Evolutionary conservation across 2,888 invertebrate species (phyloP).

Genomic region (Ctena decussata): DNA sequence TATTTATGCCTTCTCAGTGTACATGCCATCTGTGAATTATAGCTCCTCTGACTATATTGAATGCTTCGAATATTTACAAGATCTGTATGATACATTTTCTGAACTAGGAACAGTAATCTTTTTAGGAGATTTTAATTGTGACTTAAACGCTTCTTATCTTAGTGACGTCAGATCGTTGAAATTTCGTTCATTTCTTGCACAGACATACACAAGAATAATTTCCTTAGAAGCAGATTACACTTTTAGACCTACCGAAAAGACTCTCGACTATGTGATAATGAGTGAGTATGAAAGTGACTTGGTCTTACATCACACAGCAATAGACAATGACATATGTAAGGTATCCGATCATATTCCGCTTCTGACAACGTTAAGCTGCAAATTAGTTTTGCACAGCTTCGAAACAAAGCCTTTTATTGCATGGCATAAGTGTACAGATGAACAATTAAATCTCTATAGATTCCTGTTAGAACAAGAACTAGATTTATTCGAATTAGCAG

Average conservation of each 20-base stretch:
- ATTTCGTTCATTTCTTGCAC: too few relatives aligned
- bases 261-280: neutral
- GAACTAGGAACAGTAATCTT: neutral
- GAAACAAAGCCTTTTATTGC: neutral
- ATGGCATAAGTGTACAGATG: neutral
- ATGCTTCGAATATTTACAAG: neutral
- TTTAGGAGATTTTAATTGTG: neutral
- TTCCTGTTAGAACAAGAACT: neutral
- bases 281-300: too few relatives aligned
- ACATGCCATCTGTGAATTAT: constrained; percentile 5
- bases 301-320: neutral
- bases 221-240: neutral
- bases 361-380: neutral
- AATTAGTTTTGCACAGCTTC: neutral
- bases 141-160: neutral
- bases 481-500: too few relatives aligned
- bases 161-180: too few relatives aligned
- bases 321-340: neutral
- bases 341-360: neutral
- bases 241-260: neutral
- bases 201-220: too few relatives aligned
- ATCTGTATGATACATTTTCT: neutral
- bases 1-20: constrained; percentile 1
- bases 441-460: neutral
- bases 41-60: neutral